Evolutionary conservation across 2,113 vertebrate species (phyloP), one percentile per base, ranked within the genome.

Genomic region (Podocnemis expansa): DNA sequence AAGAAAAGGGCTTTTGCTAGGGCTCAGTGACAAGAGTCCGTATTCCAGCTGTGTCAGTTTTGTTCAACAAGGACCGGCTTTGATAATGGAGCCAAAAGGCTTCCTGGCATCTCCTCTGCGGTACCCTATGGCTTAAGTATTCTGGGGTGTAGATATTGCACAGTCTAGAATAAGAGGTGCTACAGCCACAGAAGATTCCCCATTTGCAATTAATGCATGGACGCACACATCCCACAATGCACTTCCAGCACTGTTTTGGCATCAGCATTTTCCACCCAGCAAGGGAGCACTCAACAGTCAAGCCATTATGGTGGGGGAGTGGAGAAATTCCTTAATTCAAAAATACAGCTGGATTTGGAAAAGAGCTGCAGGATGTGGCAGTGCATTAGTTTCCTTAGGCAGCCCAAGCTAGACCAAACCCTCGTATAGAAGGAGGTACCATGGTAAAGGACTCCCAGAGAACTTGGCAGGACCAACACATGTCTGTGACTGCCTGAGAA

Each of bases 211-310:
- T 17, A 78, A 29, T 4, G 45, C 60, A n/a, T 8, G 60, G 60
- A 22, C 8, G 34, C 63, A 31, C 29, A 29, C 2, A 29, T 79
- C 78, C 14, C 29, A 10, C 29, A 31, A 29, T 31, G 14, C 25
- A 10, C 34, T 79, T 31, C 49, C 16, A 7, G 38, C 24, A 16
- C 73, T 25, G 79, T 22, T 38, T 54, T 7, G 34, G 51, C 31
- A 9, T 13, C 12, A n/a, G 86, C 52, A 8, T n/a, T 49, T 41
- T 3, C 0, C 0, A 1, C 73, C 67, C 60, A 0, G 51, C 24
- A 31, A 0, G 3, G 41, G 60, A 78, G 82, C 41, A 27, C 76
- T 76, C 60, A 43, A 78, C 19, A 38, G n/a, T 47, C 51, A 7
- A 76, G 27, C 73, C 73, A 19, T 14, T 8, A 3, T 51, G 47